Percentiles rank a stretch among this genome's conserved stretches.
phyloP scores from a whole-genome alignment of 2,888 invertebrate species.

The Himalopsyche kuldschensis region DNA sequence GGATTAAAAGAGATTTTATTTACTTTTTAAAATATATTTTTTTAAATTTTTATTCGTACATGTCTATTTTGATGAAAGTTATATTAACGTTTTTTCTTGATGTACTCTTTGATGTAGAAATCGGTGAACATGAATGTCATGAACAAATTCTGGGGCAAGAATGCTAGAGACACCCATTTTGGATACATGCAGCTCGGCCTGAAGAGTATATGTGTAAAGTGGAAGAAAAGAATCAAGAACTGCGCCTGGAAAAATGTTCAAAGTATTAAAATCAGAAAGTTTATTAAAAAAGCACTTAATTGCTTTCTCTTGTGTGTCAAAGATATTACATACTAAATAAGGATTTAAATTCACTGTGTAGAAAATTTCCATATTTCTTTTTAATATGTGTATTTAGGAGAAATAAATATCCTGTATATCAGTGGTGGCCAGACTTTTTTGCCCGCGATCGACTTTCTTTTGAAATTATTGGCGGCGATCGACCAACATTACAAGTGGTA shows the following conservation, averaged over 20 bases:
- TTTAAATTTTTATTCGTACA: background rate
- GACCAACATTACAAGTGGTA: no score
- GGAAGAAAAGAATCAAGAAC: constrained; percentile 65
- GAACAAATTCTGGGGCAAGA: constrained; percentile 68
- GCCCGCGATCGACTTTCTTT: no score
- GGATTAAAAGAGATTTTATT: no score
- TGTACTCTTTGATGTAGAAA: constrained; percentile 70
- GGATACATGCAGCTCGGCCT: constrained; percentile 66
- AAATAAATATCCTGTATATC: no score
- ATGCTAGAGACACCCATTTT: constrained; percentile 58
- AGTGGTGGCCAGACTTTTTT: no score
- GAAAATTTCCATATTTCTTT: no score
- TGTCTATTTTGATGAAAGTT: background rate
- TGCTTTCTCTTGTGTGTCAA: no score
- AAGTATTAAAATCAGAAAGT: background rate
- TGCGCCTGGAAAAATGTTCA: constrained; percentile 56
- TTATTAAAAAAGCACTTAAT: no score
- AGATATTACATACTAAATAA: no score
- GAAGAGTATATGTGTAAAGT: constrained; percentile 60
- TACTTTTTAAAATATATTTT: background rate
- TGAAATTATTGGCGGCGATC: no score
- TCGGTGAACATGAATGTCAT: constrained; percentile 69
- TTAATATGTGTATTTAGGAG: no score
- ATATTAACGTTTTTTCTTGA: constrained; percentile 48
- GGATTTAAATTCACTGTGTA: no score